phyloP scores from a whole-genome alignment of 2,888 invertebrate genomes.

The Eilema sororculum region DNA sequence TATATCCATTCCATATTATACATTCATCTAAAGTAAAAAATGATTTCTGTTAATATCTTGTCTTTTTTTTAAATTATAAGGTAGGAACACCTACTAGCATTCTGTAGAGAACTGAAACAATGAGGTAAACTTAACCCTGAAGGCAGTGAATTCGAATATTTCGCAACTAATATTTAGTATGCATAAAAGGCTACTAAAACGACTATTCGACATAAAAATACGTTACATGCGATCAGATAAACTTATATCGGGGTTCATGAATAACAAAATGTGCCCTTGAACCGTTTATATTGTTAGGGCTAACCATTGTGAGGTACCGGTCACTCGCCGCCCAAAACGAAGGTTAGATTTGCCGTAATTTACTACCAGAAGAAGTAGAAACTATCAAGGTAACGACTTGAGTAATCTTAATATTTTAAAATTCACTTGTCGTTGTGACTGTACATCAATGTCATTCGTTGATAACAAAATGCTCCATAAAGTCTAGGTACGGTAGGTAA shows the following conservation, averaged over 20 bases:
- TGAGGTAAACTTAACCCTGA: not conserved
- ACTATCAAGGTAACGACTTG: not conserved
- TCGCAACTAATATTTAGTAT: not conserved
- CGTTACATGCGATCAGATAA: slow-evolving; percentile 72
- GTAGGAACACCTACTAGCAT: not conserved
- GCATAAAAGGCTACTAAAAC: slow-evolving; percentile 43
- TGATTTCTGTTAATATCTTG: too few species aligned
- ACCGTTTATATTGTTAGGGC: slow-evolving; percentile 55
- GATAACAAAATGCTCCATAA: too few species aligned
- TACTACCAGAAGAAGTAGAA: slow-evolving; percentile 18
- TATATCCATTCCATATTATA: too few species aligned
- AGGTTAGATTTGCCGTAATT: slow-evolving; percentile 59
- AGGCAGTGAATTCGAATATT: not conserved
- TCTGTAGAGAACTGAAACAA: not conserved
- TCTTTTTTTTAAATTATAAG: too few species aligned
- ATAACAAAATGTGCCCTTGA: slow-evolving; percentile 78
- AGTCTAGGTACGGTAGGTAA: too few species aligned
- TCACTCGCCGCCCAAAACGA: slow-evolving; percentile 61
- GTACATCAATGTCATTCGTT: not conserved
- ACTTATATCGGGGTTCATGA: slow-evolving; percentile 68
- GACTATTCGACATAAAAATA: slow-evolving; percentile 49
- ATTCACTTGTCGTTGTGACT: not conserved
- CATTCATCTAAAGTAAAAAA: too few species aligned
- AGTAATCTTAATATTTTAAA: not conserved
- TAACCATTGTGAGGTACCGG: slow-evolving; percentile 38